Evolutionary conservation across 2,888 invertebrate species (phyloP).

Genomic region (Eurytoma adleriae): DNA sequence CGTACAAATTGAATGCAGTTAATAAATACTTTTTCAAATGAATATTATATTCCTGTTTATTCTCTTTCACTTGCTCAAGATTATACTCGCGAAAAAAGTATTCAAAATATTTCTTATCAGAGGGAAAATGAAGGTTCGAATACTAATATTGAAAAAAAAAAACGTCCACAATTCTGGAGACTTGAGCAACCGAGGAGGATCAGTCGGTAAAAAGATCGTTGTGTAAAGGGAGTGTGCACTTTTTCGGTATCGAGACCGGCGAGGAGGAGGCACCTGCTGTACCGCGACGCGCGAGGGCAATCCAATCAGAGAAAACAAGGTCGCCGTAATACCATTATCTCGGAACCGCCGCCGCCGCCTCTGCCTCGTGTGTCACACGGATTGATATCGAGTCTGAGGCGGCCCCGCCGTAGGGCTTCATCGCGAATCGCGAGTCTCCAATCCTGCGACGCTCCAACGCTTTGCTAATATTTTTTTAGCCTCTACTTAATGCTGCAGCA

Average conservation of each 20-base stretch:
- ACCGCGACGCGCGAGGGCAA: slow-evolving; percentile 60
- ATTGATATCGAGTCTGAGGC: slow-evolving; percentile 65
- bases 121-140: too few relatives aligned
- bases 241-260: slow-evolving; percentile 34
- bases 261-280: not conserved
- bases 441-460: not conserved
- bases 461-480: too few relatives aligned
- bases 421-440: slow-evolving; percentile 47
- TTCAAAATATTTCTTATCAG: too few relatives aligned
- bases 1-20: too few relatives aligned
- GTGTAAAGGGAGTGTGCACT: slow-evolving; percentile 16
- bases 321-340: slow-evolving; percentile 69
- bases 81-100: too few relatives aligned
- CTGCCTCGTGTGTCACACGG: slow-evolving; percentile 62
- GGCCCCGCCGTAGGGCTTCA: slow-evolving; percentile 56
- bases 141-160: not conserved
- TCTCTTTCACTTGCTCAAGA: too few relatives aligned
- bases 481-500: too few relatives aligned
- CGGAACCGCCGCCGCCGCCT: not conserved
- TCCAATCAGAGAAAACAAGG: slow-evolving; percentile 71
- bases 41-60: too few relatives aligned
- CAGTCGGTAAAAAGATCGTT: not conserved
- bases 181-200: too few relatives aligned
- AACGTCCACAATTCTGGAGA: not conserved
- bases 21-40: too few relatives aligned